Conservation (phyloP, 2,888 invertebrate genomes). For the Smittia sp. region DNA sequence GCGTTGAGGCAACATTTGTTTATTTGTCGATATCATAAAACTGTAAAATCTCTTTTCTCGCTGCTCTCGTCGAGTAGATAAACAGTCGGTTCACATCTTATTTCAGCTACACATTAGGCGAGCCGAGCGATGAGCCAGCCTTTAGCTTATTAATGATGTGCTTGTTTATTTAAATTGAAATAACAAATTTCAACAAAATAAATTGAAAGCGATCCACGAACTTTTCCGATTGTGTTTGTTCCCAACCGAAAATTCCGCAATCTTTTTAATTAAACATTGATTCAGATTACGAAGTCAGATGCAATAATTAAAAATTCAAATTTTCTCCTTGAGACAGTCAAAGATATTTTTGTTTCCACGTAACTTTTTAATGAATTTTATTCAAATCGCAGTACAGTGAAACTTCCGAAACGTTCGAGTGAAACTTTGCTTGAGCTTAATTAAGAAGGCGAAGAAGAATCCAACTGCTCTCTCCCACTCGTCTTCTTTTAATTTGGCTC, state of each 20-base stretch:
- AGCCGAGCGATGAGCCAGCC: not conserved
- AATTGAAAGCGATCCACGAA: not conserved
- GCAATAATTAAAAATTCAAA: too few species aligned
- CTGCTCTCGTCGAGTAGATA: not conserved
- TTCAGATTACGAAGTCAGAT: too few species aligned
- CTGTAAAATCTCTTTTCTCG: not conserved
- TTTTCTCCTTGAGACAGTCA: too few species aligned
- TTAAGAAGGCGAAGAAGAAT: too few species aligned
- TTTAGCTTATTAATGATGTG: conserved; percentile 9
- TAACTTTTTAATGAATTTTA: conserved; percentile 20
- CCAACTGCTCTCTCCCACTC: not conserved
- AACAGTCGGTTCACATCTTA: not conserved
- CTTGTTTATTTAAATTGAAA: conserved; percentile 12
- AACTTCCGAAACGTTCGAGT: too few species aligned
- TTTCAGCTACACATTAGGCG: not conserved
- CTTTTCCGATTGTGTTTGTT: not conserved
- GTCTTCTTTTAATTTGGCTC: not conserved
- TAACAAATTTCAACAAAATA: not conserved
- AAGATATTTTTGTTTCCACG: too few species aligned
- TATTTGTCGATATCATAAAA: conserved; percentile 12
- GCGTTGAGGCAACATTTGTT: not conserved
- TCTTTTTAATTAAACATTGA: too few species aligned
- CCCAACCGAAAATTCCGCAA: too few species aligned
- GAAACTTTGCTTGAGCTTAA: too few species aligned
- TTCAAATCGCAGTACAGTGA: not conserved